Evolutionary conservation across 1,140 invertebrate genomes (phyloP).

Genomic region (Dendrolimus punctatus): DNA sequence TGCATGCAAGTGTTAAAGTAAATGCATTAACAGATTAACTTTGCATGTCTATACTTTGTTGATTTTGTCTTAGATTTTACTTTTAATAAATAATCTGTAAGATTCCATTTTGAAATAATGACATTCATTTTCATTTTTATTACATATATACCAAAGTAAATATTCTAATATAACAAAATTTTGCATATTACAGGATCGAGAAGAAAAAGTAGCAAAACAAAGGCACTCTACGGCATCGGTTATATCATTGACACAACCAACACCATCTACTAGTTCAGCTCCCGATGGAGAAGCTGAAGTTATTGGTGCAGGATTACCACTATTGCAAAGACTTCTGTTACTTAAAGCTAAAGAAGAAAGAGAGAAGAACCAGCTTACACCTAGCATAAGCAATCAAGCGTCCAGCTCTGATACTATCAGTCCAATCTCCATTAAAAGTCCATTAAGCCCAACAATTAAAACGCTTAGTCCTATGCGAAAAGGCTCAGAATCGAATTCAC

Average conservation of each 20-base stretch:
- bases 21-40: too few species aligned
- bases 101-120: too few species aligned
- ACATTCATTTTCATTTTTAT: too few species aligned
- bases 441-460: constrained; percentile 67
- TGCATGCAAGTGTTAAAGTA: too few species aligned
- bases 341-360: constrained; percentile 86
- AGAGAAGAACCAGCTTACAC: constrained; percentile 68
- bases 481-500: constrained; percentile 63
- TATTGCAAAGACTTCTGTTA: constrained; percentile 84
- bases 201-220: constrained; percentile 72
- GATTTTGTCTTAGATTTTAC: too few species aligned
- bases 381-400: constrained; percentile 54
- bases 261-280: constrained; percentile 57
- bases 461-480: constrained; percentile 63
- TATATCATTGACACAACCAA: constrained; percentile 61
- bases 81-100: too few species aligned
- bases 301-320: constrained; percentile 81
- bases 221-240: constrained; percentile 55
- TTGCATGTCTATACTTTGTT: too few species aligned
- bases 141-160: too few species aligned
- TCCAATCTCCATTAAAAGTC: constrained; percentile 66
- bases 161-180: not conserved
- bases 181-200: constrained; percentile 63
- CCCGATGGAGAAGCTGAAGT: constrained; percentile 71
- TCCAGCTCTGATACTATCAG: constrained; percentile 69